Conservation (phyloP, 2,888 invertebrate genomes). For the Campopleginae sp. region DNA sequence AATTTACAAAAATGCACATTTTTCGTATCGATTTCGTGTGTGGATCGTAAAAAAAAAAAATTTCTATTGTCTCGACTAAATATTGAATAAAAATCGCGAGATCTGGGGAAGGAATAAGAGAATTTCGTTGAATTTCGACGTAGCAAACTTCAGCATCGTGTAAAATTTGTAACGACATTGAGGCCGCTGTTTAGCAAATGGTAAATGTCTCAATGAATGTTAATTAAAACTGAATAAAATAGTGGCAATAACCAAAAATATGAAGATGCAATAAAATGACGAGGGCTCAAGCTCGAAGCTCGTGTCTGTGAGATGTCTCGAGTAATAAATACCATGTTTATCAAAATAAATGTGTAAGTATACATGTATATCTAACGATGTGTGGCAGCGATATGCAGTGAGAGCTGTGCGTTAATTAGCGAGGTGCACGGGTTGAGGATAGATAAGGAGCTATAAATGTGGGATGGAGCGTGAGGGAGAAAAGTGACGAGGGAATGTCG, state of each 20-base stretch:
- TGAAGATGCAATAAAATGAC: neutral
- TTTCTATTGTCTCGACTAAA: too few species aligned
- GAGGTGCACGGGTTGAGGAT: constrained; percentile 28
- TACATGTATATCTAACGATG: neutral
- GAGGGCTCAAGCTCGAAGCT: neutral
- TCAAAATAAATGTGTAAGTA: neutral
- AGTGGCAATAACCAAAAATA: too few species aligned
- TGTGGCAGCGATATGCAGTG: neutral
- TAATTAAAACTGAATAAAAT: constrained; percentile 9
- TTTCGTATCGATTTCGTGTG: too few species aligned
- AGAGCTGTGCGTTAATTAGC: constrained; percentile 46
- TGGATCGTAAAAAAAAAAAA: too few species aligned
- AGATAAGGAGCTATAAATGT: constrained; percentile 52
- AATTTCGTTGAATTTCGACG: too few species aligned
- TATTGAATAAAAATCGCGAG: too few species aligned
- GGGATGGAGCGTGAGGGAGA: neutral
- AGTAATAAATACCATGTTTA: constrained; percentile 7
- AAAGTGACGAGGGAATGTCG: constrained; percentile 15
- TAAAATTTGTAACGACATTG: neutral
- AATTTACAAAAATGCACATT: too few species aligned
- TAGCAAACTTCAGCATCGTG: too few species aligned
- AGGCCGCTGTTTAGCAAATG: neutral
- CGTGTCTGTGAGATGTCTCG: constrained; percentile 1
- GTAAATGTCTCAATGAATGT: neutral
- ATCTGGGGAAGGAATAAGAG: too few species aligned